phyloP scores from a whole-genome alignment of 2,888 invertebrate genomes.

The Thereva nobilitata region DNA sequence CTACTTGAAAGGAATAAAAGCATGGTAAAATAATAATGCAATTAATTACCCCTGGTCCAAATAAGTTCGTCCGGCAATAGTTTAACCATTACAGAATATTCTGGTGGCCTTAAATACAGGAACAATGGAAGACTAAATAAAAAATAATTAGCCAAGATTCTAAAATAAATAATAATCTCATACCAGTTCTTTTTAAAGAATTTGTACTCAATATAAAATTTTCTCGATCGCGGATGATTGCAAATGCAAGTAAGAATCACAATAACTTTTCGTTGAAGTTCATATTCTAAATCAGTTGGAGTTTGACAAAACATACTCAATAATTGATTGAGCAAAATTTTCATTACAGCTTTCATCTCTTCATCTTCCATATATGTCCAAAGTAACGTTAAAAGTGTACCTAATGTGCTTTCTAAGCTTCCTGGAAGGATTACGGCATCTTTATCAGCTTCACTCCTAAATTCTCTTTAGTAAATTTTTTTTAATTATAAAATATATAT shows the following conservation, averaged over 20 bases:
- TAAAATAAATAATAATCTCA: slow-evolving; percentile 17
- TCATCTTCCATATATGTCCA: slow-evolving; percentile 56
- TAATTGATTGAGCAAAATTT: slow-evolving; percentile 53
- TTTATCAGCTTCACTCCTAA: slow-evolving; percentile 48
- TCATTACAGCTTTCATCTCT: slow-evolving; percentile 53
- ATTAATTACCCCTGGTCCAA: slow-evolving; percentile 53
- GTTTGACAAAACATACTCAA: slow-evolving; percentile 51
- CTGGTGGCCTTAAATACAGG: slow-evolving; percentile 55
- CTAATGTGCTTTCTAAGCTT: slow-evolving; percentile 50
- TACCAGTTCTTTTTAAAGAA: slow-evolving; percentile 61
- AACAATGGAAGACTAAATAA: slow-evolving; percentile 52
- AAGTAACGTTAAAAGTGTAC: slow-evolving; percentile 52
- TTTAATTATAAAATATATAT: neutral
- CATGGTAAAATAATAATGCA: neutral
- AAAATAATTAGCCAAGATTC: neutral
- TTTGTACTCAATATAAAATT: slow-evolving; percentile 60
- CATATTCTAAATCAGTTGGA: slow-evolving; percentile 52
- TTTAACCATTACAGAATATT: slow-evolving; percentile 54
- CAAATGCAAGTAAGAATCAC: slow-evolving; percentile 59
- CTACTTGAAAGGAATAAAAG: neutral
- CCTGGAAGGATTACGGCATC: slow-evolving; percentile 48
- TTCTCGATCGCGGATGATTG: slow-evolving; percentile 60
- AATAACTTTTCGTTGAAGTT: slow-evolving; percentile 59
- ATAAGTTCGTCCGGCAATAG: slow-evolving; percentile 53
- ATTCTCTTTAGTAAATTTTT: slow-evolving; percentile 3